Percentiles rank a stretch among this genome's conserved stretches.
phyloP scores from a whole-genome alignment of 1,140 invertebrate species.

The Ptiloglossa arizonensis region DNA sequence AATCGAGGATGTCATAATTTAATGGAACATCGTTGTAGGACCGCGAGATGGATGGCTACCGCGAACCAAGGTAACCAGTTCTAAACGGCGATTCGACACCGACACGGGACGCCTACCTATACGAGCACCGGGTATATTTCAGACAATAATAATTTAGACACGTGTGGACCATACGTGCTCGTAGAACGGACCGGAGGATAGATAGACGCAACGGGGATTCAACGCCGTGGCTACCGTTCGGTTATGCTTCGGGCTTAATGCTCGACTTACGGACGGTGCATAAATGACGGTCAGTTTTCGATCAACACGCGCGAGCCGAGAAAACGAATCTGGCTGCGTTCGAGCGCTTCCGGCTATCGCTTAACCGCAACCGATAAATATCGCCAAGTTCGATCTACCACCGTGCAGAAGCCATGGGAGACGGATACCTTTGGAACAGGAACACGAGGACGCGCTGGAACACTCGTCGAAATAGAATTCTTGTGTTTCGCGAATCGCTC shows the following conservation, averaged over 20 bases:
- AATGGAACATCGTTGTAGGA: constrained; percentile 52
- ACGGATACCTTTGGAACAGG: too few relatives aligned
- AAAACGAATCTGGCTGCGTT: constrained; percentile 10
- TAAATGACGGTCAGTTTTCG: constrained; percentile 35
- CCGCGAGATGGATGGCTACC: constrained; percentile 30
- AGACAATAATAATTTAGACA: constrained; percentile 79
- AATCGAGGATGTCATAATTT: constrained; percentile 57
- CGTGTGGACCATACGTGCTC: constrained; percentile 75
- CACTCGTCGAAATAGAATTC: too few relatives aligned
- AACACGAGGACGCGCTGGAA: too few relatives aligned
- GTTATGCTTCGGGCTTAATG: constrained; percentile 50
- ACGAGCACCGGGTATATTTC: constrained; percentile 57
- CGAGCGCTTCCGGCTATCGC: constrained; percentile 16
- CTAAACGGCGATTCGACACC: constrained; percentile 51
- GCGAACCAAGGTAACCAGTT: constrained; percentile 57
- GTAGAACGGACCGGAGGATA: constrained; percentile 60
- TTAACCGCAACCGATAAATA: constrained; percentile 1
- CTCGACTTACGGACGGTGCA: constrained; percentile 29
- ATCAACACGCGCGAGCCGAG: constrained; percentile 9
- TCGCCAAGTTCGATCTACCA: background rate
- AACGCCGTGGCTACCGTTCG: constrained; percentile 52
- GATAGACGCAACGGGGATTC: constrained; percentile 59
- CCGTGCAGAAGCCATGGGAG: background rate
- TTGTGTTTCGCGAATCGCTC: too few relatives aligned
- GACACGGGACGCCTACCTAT: constrained; percentile 26